Evolutionary conservation across 2,113 vertebrate genomes (phyloP).

Genomic region (Myrmecobius fasciatus): DNA sequence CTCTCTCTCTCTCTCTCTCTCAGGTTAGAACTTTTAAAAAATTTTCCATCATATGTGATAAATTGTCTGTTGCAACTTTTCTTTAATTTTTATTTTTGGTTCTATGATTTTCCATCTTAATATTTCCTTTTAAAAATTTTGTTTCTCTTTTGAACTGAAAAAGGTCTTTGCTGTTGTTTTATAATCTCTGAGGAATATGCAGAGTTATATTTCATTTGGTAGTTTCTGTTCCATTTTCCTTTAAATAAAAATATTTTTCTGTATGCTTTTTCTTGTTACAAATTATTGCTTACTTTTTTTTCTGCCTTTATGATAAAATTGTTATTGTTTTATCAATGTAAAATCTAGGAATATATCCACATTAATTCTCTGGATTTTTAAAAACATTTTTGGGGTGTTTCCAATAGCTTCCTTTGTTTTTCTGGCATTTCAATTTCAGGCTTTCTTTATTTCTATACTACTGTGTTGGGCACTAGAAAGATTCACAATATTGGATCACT

Average conservation of each 20-base stretch:
- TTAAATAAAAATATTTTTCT: background rate
- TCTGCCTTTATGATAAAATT: background rate
- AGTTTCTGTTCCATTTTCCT: background rate
- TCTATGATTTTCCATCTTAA: background rate
- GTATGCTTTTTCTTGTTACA: background rate
- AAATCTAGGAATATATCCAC: background rate
- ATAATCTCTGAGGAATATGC: background rate
- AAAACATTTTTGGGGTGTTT: background rate
- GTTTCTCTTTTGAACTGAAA: background rate
- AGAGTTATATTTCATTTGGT: background rate
- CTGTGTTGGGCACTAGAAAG: too few relatives aligned
- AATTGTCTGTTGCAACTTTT: too few relatives aligned
- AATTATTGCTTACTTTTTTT: background rate
- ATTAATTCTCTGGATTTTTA: background rate
- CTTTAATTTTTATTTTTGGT: too few relatives aligned
- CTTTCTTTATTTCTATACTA: too few relatives aligned
- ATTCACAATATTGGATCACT: background rate
- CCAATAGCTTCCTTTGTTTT: too few relatives aligned
- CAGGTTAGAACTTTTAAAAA: too few relatives aligned
- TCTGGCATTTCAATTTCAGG: too few relatives aligned
- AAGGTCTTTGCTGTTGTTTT: background rate
- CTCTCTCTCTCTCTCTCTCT: too few relatives aligned
- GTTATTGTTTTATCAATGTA: background rate
- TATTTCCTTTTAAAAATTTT: background rate
- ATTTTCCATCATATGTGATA: too few relatives aligned